These are phyloP conservation scores for Acleris emargana DNA, from an alignment of 2,888 invertebrate genomes.

Conservation along the genomic window DNA sequence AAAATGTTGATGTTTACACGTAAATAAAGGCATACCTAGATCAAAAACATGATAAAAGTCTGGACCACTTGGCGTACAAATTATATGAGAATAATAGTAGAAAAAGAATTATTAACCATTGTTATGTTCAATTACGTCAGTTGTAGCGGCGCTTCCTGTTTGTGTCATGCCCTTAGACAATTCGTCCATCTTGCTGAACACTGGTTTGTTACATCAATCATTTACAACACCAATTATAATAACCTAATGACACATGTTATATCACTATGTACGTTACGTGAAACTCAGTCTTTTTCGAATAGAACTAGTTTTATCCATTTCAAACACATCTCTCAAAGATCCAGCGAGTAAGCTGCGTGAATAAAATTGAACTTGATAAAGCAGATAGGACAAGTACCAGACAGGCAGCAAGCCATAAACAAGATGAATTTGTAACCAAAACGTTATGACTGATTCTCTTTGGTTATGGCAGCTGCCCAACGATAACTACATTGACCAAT, in stretches of 20 bases:
- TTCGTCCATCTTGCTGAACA: conserved; percentile 83
- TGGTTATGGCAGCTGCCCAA: conserved; percentile 28
- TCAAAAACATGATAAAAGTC: conserved; percentile 8
- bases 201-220: conserved; percentile 81
- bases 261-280: conserved; percentile 58
- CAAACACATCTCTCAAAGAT: conserved; percentile 68
- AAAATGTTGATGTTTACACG: conserved; percentile 35
- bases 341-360: conserved; percentile 58
- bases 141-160: conserved; percentile 81
- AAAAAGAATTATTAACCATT: conserved; percentile 65
- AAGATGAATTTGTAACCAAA: conserved; percentile 28
- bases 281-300: conserved; percentile 67
- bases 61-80: conserved; percentile 3
- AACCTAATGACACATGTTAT: conserved; percentile 59
- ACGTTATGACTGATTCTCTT: too few species aligned
- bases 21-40: conserved; percentile 24
- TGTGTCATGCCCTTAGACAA: conserved; percentile 83
- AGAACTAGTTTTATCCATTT: conserved; percentile 67
- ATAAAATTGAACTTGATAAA: conserved; percentile 58
- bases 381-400: conserved; percentile 42
- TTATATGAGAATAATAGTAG: conserved; percentile 5
- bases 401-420: conserved; percentile 36
- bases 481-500: conserved; percentile 31
- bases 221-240: conserved; percentile 68
- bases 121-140: conserved; percentile 78